Conservation (phyloP, 1,140 invertebrate genomes). For the Coboldia fuscipes region DNA sequence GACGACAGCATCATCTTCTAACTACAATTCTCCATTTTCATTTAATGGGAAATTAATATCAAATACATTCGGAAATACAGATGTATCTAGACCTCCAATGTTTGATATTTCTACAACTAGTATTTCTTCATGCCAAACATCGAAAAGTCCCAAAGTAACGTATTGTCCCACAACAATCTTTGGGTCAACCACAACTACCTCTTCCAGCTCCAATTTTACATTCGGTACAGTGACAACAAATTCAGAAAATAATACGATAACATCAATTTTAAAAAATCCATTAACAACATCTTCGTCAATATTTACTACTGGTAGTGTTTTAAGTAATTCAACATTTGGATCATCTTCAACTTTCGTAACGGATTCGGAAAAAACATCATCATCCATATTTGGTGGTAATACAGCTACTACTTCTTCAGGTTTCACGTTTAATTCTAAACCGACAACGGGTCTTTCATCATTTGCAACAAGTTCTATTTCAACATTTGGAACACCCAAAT, state of each 20-base stretch:
- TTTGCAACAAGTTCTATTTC: background rate
- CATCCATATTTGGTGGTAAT: background rate
- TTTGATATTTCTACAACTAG: background rate
- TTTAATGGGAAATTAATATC: background rate
- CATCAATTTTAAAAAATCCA: background rate
- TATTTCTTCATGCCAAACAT: background rate
- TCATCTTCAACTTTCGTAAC: no score
- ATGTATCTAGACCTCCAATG: background rate
- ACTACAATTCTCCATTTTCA: background rate
- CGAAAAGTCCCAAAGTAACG: no score
- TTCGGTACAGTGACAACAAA: background rate
- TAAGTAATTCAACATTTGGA: background rate
- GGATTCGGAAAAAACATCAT: no score
- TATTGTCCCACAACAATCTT: background rate
- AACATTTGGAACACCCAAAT: background rate
- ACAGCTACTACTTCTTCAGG: background rate
- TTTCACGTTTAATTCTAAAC: no score
- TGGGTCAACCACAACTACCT: background rate
- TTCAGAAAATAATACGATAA: background rate
- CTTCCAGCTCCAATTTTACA: background rate
- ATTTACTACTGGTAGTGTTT: background rate
- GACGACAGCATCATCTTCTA: background rate
- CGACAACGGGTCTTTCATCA: no score
- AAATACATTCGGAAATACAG: background rate
- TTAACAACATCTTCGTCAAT: background rate